Conservation (phyloP, 2,113 vertebrate genomes). For the Otolemur garnettii region DNA sequence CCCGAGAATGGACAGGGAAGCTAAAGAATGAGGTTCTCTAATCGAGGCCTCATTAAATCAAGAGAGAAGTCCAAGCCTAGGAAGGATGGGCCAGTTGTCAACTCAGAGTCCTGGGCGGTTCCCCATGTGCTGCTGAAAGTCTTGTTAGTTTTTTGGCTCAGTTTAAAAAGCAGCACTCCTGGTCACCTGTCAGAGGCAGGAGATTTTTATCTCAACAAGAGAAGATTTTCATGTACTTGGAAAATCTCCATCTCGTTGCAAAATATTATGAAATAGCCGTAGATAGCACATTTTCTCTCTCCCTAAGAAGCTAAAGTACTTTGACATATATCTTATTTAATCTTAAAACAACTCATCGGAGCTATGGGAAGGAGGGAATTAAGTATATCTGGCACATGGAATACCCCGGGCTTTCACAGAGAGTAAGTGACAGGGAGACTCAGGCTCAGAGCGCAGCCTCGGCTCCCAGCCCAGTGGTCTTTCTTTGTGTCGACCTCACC, state of each 20-base stretch:
- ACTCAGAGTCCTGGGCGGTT: constrained; percentile 57
- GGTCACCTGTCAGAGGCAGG: constrained; percentile 76
- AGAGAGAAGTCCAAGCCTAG: constrained; percentile 25
- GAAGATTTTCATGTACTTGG: constrained; percentile 70
- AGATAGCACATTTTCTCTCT: constrained; percentile 67
- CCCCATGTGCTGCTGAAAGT: constrained; percentile 7
- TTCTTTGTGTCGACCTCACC: neutral
- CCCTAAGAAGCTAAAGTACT: constrained; percentile 70
- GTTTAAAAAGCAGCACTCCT: constrained; percentile 68
- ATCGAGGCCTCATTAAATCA: constrained; percentile 66
- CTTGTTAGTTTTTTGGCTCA: constrained; percentile 68
- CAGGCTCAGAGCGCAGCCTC: neutral
- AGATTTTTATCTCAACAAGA: constrained; percentile 76
- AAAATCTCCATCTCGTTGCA: constrained; percentile 75
- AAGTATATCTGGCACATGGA: neutral
- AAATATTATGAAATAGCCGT: constrained; percentile 71
- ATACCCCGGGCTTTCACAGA: neutral
- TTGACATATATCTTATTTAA: constrained; percentile 70
- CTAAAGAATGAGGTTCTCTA: constrained; percentile 66
- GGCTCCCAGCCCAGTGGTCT: neutral
- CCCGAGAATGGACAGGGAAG: constrained; percentile 50
- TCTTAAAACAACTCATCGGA: constrained; percentile 51
- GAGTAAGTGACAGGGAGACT: neutral
- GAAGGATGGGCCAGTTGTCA: constrained; percentile 39
- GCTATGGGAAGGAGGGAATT: neutral